phyloP scores from a whole-genome alignment of 2,113 vertebrate genomes.

The Epinephelus cyanopodus region DNA sequence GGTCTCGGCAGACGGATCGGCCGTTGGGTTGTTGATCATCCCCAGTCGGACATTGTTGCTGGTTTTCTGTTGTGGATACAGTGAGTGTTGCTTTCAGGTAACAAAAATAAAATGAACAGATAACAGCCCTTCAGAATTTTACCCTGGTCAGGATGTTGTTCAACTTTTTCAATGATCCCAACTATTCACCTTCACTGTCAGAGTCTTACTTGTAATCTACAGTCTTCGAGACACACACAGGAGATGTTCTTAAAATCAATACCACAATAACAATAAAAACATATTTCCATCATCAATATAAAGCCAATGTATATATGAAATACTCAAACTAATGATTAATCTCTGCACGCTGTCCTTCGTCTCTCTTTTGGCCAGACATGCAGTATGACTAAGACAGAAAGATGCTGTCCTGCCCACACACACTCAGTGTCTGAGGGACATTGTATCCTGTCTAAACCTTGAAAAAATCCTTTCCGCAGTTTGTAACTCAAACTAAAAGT shows the following conservation, averaged over 20 bases:
- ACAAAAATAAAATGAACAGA: neutral
- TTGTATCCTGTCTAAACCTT: no score
- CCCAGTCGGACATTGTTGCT: constrained; percentile 95
- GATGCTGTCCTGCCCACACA: no score
- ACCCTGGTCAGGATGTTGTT: neutral
- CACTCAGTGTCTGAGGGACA: no score
- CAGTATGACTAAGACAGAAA: no score
- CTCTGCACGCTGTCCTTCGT: no score
- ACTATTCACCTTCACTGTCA: no score
- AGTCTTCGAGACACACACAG: neutral
- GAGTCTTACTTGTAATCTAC: neutral
- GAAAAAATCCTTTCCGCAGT: no score
- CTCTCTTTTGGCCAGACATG: no score
- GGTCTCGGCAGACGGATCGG: constrained; percentile 77
- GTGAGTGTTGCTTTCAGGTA: neutral
- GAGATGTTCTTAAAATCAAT: neutral
- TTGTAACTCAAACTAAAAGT: no score
- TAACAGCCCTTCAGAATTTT: neutral
- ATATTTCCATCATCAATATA: neutral
- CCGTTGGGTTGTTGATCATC: constrained; percentile 93
- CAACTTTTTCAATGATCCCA: no score
- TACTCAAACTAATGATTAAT: neutral
- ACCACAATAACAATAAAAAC: neutral
- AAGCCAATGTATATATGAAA: neutral
- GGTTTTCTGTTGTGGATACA: constrained; percentile 80